phyloP scores from a whole-genome alignment of 2,888 invertebrate species.

The Euplagia quadripunctaria region DNA sequence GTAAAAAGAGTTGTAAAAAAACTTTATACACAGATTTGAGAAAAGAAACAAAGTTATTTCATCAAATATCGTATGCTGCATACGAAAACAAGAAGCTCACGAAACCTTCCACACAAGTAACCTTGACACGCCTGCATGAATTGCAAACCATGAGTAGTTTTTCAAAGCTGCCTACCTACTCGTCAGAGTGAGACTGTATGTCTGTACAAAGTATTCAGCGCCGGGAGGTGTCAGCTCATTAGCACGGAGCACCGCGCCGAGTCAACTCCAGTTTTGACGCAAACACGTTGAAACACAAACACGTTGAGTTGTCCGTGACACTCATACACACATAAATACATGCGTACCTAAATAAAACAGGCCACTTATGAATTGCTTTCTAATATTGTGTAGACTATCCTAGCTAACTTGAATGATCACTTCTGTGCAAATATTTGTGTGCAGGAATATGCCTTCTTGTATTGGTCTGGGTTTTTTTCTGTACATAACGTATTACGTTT shows the following conservation, averaged over 20 bases:
- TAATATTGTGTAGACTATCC: not conserved
- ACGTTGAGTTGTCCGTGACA: not conserved
- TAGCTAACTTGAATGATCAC: not conserved
- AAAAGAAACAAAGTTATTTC: too few species aligned
- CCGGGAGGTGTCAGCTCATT: slow-evolving; percentile 14
- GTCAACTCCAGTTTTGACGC: slow-evolving; percentile 3
- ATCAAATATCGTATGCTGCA: not conserved
- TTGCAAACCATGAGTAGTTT: not conserved
- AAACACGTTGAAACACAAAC: not conserved
- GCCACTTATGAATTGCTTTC: not conserved
- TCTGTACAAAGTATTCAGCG: slow-evolving; percentile 3
- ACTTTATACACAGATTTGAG: too few species aligned
- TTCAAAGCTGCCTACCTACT: not conserved
- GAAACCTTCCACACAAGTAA: not conserved
- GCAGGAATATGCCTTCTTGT: not conserved
- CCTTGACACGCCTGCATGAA: slow-evolving; percentile 8
- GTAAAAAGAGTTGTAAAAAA: too few species aligned
- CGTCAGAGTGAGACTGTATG: not conserved
- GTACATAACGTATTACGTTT: too few species aligned
- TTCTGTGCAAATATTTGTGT: not conserved
- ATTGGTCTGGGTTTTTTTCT: not conserved
- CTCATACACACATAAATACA: not conserved
- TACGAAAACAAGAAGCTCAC: not conserved
- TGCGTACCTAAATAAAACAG: not conserved
- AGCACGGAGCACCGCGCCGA: slow-evolving; percentile 8